Conservation (phyloP, 1,140 invertebrate genomes). For the Neodiprion virginianus region DNA sequence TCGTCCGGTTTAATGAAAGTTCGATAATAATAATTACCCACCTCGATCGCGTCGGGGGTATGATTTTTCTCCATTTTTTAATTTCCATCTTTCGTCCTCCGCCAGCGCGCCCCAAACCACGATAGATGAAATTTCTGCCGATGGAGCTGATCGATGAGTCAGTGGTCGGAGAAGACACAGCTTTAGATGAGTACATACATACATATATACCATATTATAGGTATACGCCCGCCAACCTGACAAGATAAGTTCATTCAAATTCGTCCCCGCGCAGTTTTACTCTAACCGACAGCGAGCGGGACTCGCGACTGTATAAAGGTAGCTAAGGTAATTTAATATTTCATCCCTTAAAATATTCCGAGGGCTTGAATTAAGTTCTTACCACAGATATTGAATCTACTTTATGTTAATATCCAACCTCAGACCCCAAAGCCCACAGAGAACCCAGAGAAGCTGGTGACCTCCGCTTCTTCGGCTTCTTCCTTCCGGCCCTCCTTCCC, state of each 20-base stretch:
- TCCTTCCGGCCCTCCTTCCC: neutral
- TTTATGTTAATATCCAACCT: slow-evolving; percentile 48
- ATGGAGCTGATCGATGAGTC: no score
- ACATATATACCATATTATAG: no score
- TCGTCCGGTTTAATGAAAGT: no score
- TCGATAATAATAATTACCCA: no score
- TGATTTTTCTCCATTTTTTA: no score
- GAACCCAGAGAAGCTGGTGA: neutral
- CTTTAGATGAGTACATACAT: no score
- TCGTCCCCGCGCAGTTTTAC: neutral
- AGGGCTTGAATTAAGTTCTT: slow-evolving; percentile 48
- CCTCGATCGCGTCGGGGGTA: no score
- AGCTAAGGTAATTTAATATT: slow-evolving; percentile 21
- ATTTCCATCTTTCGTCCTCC: no score
- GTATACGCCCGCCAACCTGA: neutral
- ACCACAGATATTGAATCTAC: slow-evolving; percentile 49
- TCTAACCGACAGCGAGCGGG: neutral
- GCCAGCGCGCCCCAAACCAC: no score
- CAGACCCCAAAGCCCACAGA: neutral
- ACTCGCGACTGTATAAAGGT: no score
- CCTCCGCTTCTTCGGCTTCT: neutral
- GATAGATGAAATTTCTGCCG: no score
- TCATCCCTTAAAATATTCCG: slow-evolving; percentile 38
- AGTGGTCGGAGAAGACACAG: no score
- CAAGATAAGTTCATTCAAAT: neutral